Conservation (phyloP, 2,797 vertebrate species). For the Heterohyrax brucei region DNA sequence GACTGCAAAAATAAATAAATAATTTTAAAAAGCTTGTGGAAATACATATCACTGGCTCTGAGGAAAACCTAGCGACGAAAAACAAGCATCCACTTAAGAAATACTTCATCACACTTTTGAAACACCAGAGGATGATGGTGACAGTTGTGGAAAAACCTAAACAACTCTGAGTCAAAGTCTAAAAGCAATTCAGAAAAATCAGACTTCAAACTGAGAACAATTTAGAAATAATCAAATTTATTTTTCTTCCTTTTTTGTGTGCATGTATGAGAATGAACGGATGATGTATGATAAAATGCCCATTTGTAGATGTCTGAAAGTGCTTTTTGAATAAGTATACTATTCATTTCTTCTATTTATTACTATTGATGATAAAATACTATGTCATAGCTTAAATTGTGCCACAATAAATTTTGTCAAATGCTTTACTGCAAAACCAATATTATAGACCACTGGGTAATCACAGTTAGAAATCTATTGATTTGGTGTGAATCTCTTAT, state of each 20-base stretch:
- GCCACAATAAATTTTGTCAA: neutral
- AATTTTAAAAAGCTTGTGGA: neutral
- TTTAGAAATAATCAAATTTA: neutral
- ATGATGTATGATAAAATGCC: neutral
- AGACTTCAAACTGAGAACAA: neutral
- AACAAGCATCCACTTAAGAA: neutral
- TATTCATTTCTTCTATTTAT: too few species aligned
- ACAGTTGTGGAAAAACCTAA: neutral
- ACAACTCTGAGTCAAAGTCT: neutral
- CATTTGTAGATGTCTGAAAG: neutral
- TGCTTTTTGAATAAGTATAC: neutral
- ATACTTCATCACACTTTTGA: neutral
- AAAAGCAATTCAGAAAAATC: neutral
- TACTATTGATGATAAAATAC: neutral
- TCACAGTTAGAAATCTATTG: neutral
- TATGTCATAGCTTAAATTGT: neutral
- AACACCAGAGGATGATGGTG: neutral
- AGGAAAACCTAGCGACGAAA: neutral
- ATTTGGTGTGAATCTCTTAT: neutral
- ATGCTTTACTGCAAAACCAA: neutral
- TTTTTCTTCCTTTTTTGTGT: neutral
- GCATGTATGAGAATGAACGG: neutral
- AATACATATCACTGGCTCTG: neutral
- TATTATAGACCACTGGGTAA: too few species aligned
- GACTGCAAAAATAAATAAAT: too few species aligned